phyloP scores from a whole-genome alignment of 2,113 vertebrate species.

The Trematomus loennbergii region DNA sequence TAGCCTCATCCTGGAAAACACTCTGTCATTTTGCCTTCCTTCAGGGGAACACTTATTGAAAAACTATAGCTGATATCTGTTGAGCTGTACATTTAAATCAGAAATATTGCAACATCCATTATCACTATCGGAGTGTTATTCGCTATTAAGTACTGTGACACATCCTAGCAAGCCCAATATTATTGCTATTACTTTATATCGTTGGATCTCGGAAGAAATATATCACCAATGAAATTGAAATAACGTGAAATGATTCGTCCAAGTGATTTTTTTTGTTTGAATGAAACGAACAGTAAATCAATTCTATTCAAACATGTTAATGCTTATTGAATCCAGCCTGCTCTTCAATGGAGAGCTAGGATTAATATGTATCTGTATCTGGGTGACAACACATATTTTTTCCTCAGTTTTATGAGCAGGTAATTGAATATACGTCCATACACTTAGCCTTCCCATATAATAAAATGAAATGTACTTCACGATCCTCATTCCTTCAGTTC shows the following conservation, averaged over 20 bases:
- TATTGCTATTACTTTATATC: background rate
- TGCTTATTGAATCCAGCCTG: background rate
- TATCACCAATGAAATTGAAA: slow-evolving; percentile 13
- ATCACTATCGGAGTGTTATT: background rate
- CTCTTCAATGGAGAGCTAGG: background rate
- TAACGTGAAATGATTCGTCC: background rate
- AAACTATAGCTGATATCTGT: background rate
- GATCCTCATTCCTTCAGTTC: background rate
- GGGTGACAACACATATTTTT: background rate
- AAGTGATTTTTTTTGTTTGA: background rate
- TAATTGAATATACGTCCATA: background rate
- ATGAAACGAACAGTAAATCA: background rate
- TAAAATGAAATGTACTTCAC: background rate
- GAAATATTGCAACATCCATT: slow-evolving; percentile 23
- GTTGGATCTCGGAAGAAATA: background rate
- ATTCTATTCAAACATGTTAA: background rate
- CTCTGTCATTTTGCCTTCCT: background rate
- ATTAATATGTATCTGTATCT: background rate
- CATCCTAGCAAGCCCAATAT: background rate
- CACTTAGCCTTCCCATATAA: background rate
- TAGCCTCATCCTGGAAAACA: background rate
- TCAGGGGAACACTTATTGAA: background rate
- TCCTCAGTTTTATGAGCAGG: background rate
- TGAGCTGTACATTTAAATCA: background rate
- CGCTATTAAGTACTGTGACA: background rate